Base-by-base conservation (phyloP, 1,140 invertebrate species). In the Hirudo medicinalis region DNA sequence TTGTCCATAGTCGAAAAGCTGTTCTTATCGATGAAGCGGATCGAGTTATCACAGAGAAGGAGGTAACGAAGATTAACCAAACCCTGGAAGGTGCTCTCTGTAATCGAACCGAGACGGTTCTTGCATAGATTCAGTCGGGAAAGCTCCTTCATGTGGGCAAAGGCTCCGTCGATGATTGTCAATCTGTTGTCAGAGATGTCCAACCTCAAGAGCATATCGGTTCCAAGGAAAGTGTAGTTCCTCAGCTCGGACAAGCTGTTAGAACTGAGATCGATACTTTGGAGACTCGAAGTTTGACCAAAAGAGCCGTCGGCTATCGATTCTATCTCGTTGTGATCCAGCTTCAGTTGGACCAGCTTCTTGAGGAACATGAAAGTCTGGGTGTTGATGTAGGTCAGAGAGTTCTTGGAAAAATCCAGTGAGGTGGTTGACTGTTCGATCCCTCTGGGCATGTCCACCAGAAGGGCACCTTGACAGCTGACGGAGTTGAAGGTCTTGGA, bases 21-120 rank as follows among this genome's bases (percentile, higher is more conserved):
- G 29, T 87, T 87, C 17, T 88, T 86, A 13, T 87, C 86, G 13
- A 91, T 85, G 69, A 85, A 85, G 20, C 84, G 82, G 54, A 93
- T 83, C 53, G 85, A 84, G 81, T 94, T 93, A 72, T 88, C 84
- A 19, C 90, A 90, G 9, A 92, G 83, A 75, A 92, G 90, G 63
- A 94, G 82, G 76, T 90, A 88, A 76, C 90, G 87, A 32, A 93
- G 80, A 73, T 85, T 82, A 54, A 83, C 80, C 40, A 90, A 84
- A 54, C 85, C 86, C 57, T 75, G 63, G 76, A 90, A 89, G 76
- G 82, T 85, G 27, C 80, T 78, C 54, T 85, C 83, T 0, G 83
- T 83, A 5, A 89, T 76, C 4, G 80, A 76, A 72, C 85, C 81
- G 60, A 91, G 79, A 40, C 84, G 83, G 79, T 91, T 91, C 43